These are phyloP conservation scores for Sceliomorpha sp. DNA, from an alignment of 2,888 invertebrate species.

Conservation along the genomic window DNA sequence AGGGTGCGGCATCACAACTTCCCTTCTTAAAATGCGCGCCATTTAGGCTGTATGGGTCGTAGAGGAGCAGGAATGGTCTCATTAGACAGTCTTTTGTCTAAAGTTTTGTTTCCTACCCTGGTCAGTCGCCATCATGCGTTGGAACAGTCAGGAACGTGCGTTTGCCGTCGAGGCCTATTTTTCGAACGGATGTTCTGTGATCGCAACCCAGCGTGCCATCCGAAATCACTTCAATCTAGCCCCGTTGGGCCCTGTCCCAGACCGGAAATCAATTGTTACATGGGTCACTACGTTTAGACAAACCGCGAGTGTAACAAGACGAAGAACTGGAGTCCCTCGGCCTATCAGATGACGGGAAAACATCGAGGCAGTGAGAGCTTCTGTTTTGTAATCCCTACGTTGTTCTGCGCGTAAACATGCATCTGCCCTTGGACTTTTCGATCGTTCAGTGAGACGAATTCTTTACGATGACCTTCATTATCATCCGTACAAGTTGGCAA, in stretches of 20 bases:
- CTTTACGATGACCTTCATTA: conserved; percentile 13
- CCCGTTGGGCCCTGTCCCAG: conserved; percentile 53
- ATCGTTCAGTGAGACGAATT: conserved; percentile 8
- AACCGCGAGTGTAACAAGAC: too few species aligned
- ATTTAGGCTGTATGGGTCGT: conserved; percentile 2
- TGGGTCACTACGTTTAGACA: too few species aligned
- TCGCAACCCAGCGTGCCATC: conserved; percentile 58
- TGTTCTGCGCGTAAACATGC: conserved; percentile 18
- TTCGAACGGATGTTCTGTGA: too few species aligned
- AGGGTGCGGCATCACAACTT: conserved; percentile 10
- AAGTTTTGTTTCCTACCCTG: conserved; percentile 3
- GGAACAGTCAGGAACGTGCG: conserved; percentile 8
- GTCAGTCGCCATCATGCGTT: too few species aligned
- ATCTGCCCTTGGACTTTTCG: conserved; percentile 14
- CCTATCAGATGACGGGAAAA: conserved; percentile 61
- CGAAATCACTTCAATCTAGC: conserved; percentile 57
- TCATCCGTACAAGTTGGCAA: conserved; percentile 8
- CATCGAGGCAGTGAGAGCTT: conserved; percentile 59
- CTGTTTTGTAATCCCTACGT: conserved; percentile 57
- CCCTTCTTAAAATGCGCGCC: conserved; percentile 11
- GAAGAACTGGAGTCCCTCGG: too few species aligned
- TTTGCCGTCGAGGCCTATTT: conserved; percentile 13
- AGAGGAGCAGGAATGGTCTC: not conserved
- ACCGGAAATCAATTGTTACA: too few species aligned
- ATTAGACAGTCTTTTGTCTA: not conserved